These are phyloP conservation scores for Melanaphis sacchari DNA, from an alignment of 1,140 invertebrate species.

Conservation along the genomic window DNA sequence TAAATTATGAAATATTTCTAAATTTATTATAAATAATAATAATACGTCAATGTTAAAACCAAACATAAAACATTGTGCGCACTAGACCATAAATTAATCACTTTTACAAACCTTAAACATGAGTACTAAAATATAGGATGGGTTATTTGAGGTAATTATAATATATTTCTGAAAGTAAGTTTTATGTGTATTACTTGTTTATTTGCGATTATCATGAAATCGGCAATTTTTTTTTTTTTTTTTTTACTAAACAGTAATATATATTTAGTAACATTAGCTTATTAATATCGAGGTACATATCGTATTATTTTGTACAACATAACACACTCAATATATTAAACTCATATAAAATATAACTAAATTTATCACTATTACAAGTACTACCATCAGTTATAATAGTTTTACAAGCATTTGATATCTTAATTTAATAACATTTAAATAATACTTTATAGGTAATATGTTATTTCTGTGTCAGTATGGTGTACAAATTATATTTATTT, in stretches of 20 bases:
- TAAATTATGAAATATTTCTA: no score
- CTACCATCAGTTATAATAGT: not conserved
- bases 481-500: not conserved
- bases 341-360: not conserved
- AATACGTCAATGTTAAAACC: no score
- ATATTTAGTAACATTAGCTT: conserved; percentile 16
- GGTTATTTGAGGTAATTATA: not conserved
- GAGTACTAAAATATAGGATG: no score
- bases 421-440: not conserved
- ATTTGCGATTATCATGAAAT: not conserved
- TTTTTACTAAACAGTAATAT: not conserved
- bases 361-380: not conserved
- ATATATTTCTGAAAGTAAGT: not conserved
- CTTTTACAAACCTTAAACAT: no score
- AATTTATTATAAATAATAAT: no score
- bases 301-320: not conserved
- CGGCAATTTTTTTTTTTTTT: not conserved
- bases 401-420: not conserved
- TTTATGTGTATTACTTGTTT: not conserved
- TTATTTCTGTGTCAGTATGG: not conserved
- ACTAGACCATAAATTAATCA: no score
- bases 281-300: not conserved
- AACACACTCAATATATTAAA: not conserved
- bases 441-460: no score
- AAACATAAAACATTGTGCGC: no score